Conservation (phyloP, 2,888 invertebrate species). For the Oscheius sp. region DNA sequence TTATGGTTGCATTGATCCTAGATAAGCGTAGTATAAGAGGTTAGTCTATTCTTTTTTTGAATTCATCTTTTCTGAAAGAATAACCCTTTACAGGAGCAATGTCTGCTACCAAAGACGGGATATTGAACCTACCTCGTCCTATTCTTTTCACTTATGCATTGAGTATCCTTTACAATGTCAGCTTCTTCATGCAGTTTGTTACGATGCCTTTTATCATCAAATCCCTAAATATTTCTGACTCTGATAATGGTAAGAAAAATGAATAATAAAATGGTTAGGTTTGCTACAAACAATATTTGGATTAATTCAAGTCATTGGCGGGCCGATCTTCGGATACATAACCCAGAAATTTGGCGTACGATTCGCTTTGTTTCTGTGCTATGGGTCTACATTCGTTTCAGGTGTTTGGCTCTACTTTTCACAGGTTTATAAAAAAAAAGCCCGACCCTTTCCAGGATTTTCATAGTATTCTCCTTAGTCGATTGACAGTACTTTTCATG, state of each 20-base stretch:
- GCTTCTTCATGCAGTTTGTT: slow-evolving; percentile 58
- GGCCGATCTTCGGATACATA: slow-evolving; percentile 57
- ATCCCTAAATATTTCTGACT: slow-evolving; percentile 47
- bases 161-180: slow-evolving; percentile 56
- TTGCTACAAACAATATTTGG: slow-evolving; percentile 60
- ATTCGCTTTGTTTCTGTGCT: slow-evolving; percentile 47
- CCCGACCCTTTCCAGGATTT: slow-evolving; percentile 42
- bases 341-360: slow-evolving; percentile 55
- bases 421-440: slow-evolving; percentile 34
- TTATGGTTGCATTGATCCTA: too few relatives aligned
- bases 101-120: slow-evolving; percentile 1
- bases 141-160: slow-evolving; percentile 52
- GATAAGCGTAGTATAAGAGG: too few relatives aligned
- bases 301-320: slow-evolving; percentile 59
- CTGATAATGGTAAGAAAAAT: slow-evolving; percentile 48
- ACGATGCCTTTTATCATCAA: slow-evolving; percentile 53
- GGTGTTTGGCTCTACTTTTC: slow-evolving; percentile 46
- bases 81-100: neutral
- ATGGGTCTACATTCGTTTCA: slow-evolving; percentile 45
- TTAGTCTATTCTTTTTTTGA: too few relatives aligned
- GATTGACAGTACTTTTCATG: slow-evolving; percentile 58
- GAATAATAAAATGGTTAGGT: slow-evolving; percentile 25
- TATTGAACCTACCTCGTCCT: slow-evolving; percentile 35
- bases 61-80: too few relatives aligned
- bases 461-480: slow-evolving; percentile 45